Conservation (phyloP, 2,888 invertebrate genomes). For the Ennomos erosarius region DNA sequence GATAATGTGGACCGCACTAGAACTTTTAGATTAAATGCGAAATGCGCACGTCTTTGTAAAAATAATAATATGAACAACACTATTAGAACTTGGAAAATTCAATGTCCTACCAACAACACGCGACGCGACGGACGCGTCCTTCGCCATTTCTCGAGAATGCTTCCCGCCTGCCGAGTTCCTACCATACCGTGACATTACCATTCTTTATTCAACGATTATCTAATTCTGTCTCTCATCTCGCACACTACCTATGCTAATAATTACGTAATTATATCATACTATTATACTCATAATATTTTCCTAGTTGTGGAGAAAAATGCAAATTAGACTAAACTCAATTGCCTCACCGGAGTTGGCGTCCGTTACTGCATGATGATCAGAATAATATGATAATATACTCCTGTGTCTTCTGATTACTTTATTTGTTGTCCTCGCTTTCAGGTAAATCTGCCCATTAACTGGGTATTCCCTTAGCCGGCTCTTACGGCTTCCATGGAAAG, state of each 20-base stretch:
- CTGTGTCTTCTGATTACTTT: too few relatives aligned
- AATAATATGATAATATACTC: too few relatives aligned
- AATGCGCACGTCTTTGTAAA: too few relatives aligned
- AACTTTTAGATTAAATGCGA: too few relatives aligned
- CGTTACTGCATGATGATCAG: too few relatives aligned
- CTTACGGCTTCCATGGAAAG: too few relatives aligned
- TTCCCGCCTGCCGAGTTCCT: conserved; percentile 27
- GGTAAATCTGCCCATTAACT: too few relatives aligned
- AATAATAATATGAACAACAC: background rate
- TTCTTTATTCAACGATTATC: conserved; percentile 33
- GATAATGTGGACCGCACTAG: too few relatives aligned
- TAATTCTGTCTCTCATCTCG: conserved; percentile 26
- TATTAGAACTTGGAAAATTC: background rate
- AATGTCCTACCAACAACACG: conserved; percentile 15
- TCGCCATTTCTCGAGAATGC: conserved; percentile 32
- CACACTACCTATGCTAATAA: conserved; percentile 18
- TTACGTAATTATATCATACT: conserved; percentile 30
- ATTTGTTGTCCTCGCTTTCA: too few relatives aligned
- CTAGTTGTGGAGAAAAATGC: conserved; percentile 48
- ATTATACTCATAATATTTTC: conserved; percentile 20
- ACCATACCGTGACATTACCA: conserved; percentile 27
- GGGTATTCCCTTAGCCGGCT: too few relatives aligned
- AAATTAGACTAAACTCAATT: conserved; percentile 40
- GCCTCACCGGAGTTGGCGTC: too few relatives aligned
- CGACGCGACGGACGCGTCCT: conserved; percentile 17